These are phyloP conservation scores for Zoanthus sansibaricus DNA, from an alignment of 92 coral and sea anemone species.

Conservation along the genomic window DNA sequence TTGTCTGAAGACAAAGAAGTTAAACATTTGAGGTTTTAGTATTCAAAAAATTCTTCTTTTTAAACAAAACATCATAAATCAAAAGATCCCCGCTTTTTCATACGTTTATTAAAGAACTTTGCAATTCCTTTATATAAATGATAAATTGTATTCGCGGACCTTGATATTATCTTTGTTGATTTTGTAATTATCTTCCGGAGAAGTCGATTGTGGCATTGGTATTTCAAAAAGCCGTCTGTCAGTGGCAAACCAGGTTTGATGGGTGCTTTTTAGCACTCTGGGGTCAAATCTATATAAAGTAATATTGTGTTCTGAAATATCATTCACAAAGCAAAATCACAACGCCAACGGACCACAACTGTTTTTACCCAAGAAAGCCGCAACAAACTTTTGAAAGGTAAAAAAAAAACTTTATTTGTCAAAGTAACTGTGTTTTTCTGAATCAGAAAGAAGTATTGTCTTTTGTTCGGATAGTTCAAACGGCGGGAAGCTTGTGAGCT, in stretches of 20 bases:
- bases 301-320: neutral
- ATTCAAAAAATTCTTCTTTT: neutral
- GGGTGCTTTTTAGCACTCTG: slow-evolving; percentile 34
- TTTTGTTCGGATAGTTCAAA: neutral
- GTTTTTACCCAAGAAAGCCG: neutral
- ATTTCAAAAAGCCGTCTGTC: slow-evolving; percentile 44
- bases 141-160: slow-evolving; percentile 16
- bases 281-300: slow-evolving; percentile 35
- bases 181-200: slow-evolving; percentile 47
- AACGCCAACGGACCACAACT: slow-evolving; percentile 1
- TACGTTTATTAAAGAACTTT: slow-evolving; percentile 19
- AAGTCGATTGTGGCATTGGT: slow-evolving; percentile 40
- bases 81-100: neutral
- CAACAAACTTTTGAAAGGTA: slow-evolving; percentile 20
- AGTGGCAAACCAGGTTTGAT: slow-evolving; percentile 41
- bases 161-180: slow-evolving; percentile 46
- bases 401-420: neutral
- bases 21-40: neutral
- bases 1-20: neutral
- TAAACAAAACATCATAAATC: neutral
- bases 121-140: slow-evolving; percentile 17
- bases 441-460: neutral
- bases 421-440: neutral
- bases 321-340: slow-evolving; percentile 25
- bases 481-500: neutral